Percentiles rank a stretch among this genome's conserved stretches.
These are phyloP conservation scores for Hymenochirus boettgeri DNA, from an alignment of 2,113 vertebrate species.

Conservation along the genomic window DNA sequence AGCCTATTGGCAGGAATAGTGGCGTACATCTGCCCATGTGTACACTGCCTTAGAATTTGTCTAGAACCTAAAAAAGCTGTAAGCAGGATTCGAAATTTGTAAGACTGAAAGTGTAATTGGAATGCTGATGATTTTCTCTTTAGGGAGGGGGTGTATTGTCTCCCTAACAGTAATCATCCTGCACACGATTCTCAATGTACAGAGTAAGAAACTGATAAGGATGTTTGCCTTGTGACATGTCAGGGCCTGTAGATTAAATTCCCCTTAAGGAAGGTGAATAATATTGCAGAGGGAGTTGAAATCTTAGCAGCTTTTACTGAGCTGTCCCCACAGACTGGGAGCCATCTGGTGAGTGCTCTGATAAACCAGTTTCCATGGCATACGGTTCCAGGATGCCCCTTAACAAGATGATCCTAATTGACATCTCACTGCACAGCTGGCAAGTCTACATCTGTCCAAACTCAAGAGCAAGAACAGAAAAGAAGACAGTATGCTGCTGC, in stretches of 20 bases:
- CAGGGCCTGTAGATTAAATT: conserved; percentile 32
- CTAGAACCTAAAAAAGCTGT: too few species aligned
- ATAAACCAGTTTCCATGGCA: conserved; percentile 40
- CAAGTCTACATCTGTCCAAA: conserved; percentile 26
- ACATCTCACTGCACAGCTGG: conserved; percentile 30
- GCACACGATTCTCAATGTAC: not conserved
- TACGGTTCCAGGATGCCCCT: conserved; percentile 16
- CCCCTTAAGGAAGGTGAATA: conserved; percentile 31
- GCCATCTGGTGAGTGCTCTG: conserved; percentile 33
- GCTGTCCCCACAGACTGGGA: conserved; percentile 30
- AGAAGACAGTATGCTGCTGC: not conserved
- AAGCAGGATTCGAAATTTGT: too few species aligned
- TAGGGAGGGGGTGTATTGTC: not conserved
- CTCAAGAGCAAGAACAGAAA: not conserved
- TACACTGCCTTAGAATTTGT: too few species aligned
- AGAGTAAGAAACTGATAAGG: conserved; percentile 11
- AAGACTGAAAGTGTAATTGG: too few species aligned
- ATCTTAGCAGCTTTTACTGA: conserved; percentile 26
- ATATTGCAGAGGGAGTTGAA: conserved; percentile 33
- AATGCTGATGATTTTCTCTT: not conserved
- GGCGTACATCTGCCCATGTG: too few species aligned
- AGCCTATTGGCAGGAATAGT: too few species aligned
- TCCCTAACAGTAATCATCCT: not conserved
- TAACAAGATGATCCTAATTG: conserved; percentile 40
- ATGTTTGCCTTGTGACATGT: conserved; percentile 25